Evolutionary conservation across 2,888 invertebrate genomes (phyloP), one percentile per base, ranked within the genome.

Genomic region (Cremastobaeus sp.): DNA sequence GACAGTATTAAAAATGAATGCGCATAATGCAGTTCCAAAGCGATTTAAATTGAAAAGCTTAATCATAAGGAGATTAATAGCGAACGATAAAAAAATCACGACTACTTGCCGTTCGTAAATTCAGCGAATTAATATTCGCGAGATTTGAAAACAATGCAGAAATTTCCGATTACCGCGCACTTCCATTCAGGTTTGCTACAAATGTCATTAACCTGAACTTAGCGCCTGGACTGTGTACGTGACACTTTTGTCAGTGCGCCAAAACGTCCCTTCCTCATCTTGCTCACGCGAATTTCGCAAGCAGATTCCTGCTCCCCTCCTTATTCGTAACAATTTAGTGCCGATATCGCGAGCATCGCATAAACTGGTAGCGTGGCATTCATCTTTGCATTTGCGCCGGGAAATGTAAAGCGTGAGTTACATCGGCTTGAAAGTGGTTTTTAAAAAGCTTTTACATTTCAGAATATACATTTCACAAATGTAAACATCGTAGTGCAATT

Each of bases 221-320:
- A 30, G 32, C 32, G 25, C 34, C 34, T 28, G 14, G 47, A 15
- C 1, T 14, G 50, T 62, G 62, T 50, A 17, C 34, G 21, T 34
- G 62, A 50, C 62, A 62, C 32, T 62, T 62, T 62, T 62, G 62
- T 62, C 48, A 62, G 32, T 15, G 50, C 21, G 62, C 62, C 62
- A 62, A 50, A 62, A 41, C 41, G 52, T 50, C 62, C 41, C 34
- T 62, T 43, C 32, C 21, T 18, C 50, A 30, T 17, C 43, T 32
- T 11, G 34, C 9, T 20, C n/a, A 9, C 34, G 18, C 35, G 18
- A 47, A 47, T 45, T 59, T 59, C 17, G 9, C 59, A 59, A 59
- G 32, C 39, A 43, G 34, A 64, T 64, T 28, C 41, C 39, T 25
- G 45, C 50, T 37, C n/a, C 11, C 28, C 14, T 41, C 43, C 45